phyloP scores from a whole-genome alignment of 2,888 invertebrate species.

The Fragum fragum region DNA sequence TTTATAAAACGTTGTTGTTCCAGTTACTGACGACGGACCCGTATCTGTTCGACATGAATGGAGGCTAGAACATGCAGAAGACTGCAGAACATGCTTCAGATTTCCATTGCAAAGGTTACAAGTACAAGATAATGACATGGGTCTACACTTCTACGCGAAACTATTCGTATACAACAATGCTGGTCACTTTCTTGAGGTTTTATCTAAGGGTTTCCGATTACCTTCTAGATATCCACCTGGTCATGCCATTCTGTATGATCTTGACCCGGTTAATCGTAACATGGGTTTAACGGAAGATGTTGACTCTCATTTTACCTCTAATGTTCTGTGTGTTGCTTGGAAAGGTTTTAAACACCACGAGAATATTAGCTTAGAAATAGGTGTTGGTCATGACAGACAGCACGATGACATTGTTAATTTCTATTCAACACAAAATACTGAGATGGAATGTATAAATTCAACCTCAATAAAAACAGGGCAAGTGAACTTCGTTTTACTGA shows the following conservation, averaged over 20 bases:
- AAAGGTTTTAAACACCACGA: conserved; percentile 40
- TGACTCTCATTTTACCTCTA: conserved; percentile 28
- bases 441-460: conserved; percentile 14
- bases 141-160: conserved; percentile 30
- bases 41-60: conserved; percentile 33
- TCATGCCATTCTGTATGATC: conserved; percentile 50
- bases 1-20: too few relatives aligned
- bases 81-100: conserved; percentile 30
- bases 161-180: conserved; percentile 56
- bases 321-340: conserved; percentile 36
- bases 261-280: conserved; percentile 15
- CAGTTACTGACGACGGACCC: not conserved
- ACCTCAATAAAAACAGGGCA: not conserved
- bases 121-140: conserved; percentile 33
- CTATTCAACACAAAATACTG: not conserved
- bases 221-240: conserved; percentile 64
- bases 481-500: conserved; percentile 34
- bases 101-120: conserved; percentile 35
- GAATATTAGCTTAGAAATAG: conserved; percentile 26
- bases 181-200: conserved; percentile 38
- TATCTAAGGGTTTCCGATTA: conserved; percentile 37
- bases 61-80: not conserved
- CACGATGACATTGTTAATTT: conserved; percentile 16
- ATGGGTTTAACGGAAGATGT: not conserved
- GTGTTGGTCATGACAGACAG: conserved; percentile 15